These are phyloP conservation scores for Thomomys bottae DNA, from an alignment of 2,113 vertebrate species.

Conservation along the genomic window DNA sequence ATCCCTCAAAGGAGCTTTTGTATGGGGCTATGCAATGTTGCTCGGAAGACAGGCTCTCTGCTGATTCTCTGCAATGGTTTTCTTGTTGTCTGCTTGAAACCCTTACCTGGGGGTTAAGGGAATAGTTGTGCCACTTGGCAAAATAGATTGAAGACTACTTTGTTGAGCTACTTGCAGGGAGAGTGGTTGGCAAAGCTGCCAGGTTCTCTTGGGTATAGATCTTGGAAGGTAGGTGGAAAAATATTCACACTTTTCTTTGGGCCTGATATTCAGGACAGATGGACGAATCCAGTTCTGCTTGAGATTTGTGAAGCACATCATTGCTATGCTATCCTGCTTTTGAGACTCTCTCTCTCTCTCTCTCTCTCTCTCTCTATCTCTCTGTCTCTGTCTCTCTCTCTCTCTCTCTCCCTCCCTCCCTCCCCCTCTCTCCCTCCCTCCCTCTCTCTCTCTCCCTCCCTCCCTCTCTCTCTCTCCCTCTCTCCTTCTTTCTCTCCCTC, in stretches of 20 bases:
- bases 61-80: background rate
- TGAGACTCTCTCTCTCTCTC: background rate
- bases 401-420: background rate
- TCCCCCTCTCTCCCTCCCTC: too few relatives aligned
- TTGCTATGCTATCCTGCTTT: background rate
- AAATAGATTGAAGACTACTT: background rate
- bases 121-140: too few relatives aligned
- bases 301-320: background rate
- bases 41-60: background rate
- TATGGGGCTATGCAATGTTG: background rate
- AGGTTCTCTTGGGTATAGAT: background rate
- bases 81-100: background rate
- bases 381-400: too few relatives aligned
- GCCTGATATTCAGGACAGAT: background rate
- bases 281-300: background rate
- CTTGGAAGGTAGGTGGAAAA: background rate
- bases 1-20: slow-evolving; percentile 67
- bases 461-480: too few relatives aligned
- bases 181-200: background rate
- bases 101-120: background rate
- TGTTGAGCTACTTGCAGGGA: background rate
- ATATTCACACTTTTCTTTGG: background rate
- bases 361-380: too few relatives aligned
- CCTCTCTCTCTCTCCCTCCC: background rate
- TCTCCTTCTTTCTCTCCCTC: too few relatives aligned